phyloP scores from a whole-genome alignment of 2,797 vertebrate species.

The Poliocrania exsul region DNA sequence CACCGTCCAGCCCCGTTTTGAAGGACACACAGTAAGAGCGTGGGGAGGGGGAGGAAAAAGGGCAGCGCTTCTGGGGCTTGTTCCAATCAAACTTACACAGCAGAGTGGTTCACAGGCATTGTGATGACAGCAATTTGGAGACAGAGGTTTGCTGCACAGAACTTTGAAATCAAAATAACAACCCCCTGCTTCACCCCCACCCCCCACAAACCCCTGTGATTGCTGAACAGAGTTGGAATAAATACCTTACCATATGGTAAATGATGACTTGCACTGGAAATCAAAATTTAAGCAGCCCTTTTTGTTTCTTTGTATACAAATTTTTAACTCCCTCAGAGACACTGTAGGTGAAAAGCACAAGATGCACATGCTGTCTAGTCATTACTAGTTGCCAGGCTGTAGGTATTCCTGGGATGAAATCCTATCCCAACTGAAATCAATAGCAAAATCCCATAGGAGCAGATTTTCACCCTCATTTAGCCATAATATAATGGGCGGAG shows the following conservation, averaged over 20 bases:
- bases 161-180: conserved; percentile 47
- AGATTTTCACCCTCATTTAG: background rate
- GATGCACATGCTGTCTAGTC: background rate
- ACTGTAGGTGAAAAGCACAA: background rate
- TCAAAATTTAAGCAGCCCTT: conserved; percentile 36
- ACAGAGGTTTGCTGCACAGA: background rate
- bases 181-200: background rate
- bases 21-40: background rate
- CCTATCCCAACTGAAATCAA: background rate
- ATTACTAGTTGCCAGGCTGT: background rate
- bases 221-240: conserved; percentile 34
- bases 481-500: background rate
- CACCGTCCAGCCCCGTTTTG: background rate
- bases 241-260: conserved; percentile 59
- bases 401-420: background rate
- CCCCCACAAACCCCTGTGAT: background rate
- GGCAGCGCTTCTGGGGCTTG: background rate
- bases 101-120: background rate
- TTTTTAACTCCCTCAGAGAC: conserved; percentile 22
- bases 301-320: background rate
- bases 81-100: background rate
- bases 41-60: background rate
- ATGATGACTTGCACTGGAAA: conserved; percentile 43
- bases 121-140: background rate
- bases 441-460: background rate